phyloP scores from a whole-genome alignment of 2,888 invertebrate genomes.

The Watsonalla cultraria region DNA sequence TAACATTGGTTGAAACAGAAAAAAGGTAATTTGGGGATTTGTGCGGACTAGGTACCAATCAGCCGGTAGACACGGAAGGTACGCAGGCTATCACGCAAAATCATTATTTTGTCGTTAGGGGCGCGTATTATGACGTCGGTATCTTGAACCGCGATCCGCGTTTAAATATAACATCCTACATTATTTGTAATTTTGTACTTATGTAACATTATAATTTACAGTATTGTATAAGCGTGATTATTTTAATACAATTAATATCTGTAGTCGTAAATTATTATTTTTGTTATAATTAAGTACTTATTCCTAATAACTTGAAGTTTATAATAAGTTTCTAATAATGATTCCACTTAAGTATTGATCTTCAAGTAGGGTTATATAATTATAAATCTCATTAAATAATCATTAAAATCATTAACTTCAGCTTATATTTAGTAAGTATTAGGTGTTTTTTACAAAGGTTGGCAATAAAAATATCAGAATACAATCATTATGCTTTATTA shows the following conservation, averaged over 20 bases:
- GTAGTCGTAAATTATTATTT: too few relatives aligned
- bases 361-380: too few relatives aligned
- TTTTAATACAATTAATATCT: too few relatives aligned
- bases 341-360: too few relatives aligned
- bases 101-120: constrained; percentile 77
- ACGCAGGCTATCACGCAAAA: constrained; percentile 67
- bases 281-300: too few relatives aligned
- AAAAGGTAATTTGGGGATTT: constrained; percentile 72
- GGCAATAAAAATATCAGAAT: constrained; percentile 62
- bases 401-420: too few relatives aligned
- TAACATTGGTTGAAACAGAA: constrained; percentile 62
- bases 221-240: too few relatives aligned
- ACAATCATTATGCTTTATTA: constrained; percentile 80
- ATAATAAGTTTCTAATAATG: too few relatives aligned
- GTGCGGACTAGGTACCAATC: constrained; percentile 60
- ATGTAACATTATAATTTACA: too few relatives aligned
- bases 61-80: constrained; percentile 73
- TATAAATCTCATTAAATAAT: too few relatives aligned
- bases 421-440: neutral
- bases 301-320: too few relatives aligned
- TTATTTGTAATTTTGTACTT: neutral
- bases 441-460: constrained; percentile 3
- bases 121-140: constrained; percentile 56
- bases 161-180: constrained; percentile 15
- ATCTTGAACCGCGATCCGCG: constrained; percentile 44